Base-by-base conservation (phyloP, 2,797 vertebrate genomes). In the Ficedula albicollis region DNA sequence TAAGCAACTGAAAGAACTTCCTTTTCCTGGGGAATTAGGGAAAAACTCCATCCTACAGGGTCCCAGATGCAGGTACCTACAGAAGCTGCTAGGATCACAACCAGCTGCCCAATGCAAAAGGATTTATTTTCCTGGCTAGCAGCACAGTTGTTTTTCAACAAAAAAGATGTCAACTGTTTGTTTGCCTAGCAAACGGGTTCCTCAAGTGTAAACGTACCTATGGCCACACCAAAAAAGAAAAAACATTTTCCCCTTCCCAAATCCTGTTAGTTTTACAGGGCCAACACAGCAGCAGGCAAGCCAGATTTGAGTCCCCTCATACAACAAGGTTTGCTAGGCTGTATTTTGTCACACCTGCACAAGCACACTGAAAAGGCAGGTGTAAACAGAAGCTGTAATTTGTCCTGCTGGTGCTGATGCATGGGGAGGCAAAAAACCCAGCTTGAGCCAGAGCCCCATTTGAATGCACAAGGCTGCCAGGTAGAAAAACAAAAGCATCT, bases 371-470 rank as follows among this genome's bases (percentile, higher is more conserved):
- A 55, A 91, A 58, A 95, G 54, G 76, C 78, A 89, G 93, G 93
- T 93, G 87, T 44, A 84, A 90, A 55, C 64, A 90, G 87, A 92
- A 93, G 95, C 64, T 95, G 62, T 86, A 87, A 90, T 90, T 95
- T 94, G 72, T 93, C 90, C 90, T 91, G 84, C 94, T 96, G 84
- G 19, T 90, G 68, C 81, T 93, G 88, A 87, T 93, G 44, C 78
- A 80, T 23, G 54, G 72, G 58, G 81, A 94, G 84, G 78, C 9
- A 49, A 68, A 95, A 89, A 87, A 21, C 81, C 39, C 90, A 92
- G 87, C 89, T 93, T 88, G 93, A 94, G 59, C 60, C 75, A 80
- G 48, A 90, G 67, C 44, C 68, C 20, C 26, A 48, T 11, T 4
- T 76, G 79, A 89, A 87, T 30, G 44, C 81, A 84, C 58, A 94